phyloP scores from a whole-genome alignment of 2,113 vertebrate genomes.

The Physeter macrocephalus region DNA sequence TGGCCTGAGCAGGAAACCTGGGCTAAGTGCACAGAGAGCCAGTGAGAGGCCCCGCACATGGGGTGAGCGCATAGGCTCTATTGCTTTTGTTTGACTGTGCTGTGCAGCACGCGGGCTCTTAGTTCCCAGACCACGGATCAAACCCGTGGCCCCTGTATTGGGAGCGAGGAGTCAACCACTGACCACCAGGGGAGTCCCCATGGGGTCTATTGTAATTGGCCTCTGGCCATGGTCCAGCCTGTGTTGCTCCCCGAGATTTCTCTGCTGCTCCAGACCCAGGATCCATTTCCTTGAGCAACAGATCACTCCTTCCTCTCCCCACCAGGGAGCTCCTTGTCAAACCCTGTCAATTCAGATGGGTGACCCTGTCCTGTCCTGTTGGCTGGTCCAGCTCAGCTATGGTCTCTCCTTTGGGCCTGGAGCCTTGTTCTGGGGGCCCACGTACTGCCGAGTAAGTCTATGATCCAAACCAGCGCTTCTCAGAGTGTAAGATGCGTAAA shows the following conservation, averaged over 20 bases:
- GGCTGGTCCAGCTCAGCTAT: neutral
- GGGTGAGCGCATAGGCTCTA: accelerated
- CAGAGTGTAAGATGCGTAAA: neutral
- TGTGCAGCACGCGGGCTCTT: too few relatives aligned
- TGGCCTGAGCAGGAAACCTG: neutral
- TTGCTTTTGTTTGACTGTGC: too few relatives aligned
- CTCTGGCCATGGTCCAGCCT: neutral
- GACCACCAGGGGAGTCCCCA: too few relatives aligned
- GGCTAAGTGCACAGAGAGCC: neutral
- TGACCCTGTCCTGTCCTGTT: neutral
- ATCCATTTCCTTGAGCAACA: neutral
- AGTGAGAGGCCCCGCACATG: neutral
- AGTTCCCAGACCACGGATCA: too few relatives aligned
- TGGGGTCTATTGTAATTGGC: accelerated
- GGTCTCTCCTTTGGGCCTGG: neutral
- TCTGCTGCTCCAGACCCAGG: neutral
- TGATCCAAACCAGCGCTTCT: neutral
- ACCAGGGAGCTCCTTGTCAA: neutral
- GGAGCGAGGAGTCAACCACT: too few relatives aligned
- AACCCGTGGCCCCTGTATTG: too few relatives aligned
- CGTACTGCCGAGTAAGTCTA: neutral
- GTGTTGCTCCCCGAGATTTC: neutral
- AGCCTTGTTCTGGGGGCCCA: neutral
- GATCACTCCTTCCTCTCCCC: neutral
- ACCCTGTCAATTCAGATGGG: neutral